These are phyloP conservation scores for Poecilobothrus nobilitatus DNA, from an alignment of 2,888 invertebrate species.

Conservation along the genomic window DNA sequence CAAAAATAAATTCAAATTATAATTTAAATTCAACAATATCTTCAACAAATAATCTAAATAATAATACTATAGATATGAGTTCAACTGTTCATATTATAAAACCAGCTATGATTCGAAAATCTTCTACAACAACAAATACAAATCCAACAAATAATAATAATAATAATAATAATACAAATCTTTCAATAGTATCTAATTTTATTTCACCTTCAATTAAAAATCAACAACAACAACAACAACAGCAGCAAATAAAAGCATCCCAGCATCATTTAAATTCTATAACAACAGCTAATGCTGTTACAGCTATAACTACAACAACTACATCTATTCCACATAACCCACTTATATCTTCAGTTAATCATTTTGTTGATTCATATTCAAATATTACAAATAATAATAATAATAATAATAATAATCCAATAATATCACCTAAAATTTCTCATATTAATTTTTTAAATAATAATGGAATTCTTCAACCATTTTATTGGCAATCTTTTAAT, in stretches of 20 bases:
- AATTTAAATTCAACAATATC: neutral
- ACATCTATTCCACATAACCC: neutral
- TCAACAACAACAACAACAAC: neutral
- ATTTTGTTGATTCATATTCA: too few species aligned
- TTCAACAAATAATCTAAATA: constrained; percentile 16
- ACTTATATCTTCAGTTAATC: neutral
- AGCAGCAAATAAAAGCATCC: constrained; percentile 8
- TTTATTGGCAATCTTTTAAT: neutral
- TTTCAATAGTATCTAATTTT: neutral
- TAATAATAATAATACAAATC: constrained; percentile 21
- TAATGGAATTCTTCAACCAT: neutral
- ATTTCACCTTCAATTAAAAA: constrained; percentile 12
- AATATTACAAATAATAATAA: neutral
- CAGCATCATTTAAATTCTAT: constrained; percentile 19
- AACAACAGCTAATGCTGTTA: neutral
- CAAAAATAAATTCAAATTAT: neutral
- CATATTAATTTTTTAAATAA: neutral
- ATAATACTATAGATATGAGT: constrained; percentile 28
- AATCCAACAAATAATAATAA: constrained; percentile 17
- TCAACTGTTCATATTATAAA: constrained; percentile 12
- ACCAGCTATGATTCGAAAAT: constrained; percentile 13
- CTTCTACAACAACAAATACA: constrained; percentile 16
- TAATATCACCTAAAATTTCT: neutral
- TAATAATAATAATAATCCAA: neutral
- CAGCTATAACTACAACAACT: neutral